Percentiles rank a stretch among this genome's conserved stretches.
Evolutionary conservation across 2,113 vertebrate genomes (phyloP).

Genomic region (Malurus melanocephalus): DNA sequence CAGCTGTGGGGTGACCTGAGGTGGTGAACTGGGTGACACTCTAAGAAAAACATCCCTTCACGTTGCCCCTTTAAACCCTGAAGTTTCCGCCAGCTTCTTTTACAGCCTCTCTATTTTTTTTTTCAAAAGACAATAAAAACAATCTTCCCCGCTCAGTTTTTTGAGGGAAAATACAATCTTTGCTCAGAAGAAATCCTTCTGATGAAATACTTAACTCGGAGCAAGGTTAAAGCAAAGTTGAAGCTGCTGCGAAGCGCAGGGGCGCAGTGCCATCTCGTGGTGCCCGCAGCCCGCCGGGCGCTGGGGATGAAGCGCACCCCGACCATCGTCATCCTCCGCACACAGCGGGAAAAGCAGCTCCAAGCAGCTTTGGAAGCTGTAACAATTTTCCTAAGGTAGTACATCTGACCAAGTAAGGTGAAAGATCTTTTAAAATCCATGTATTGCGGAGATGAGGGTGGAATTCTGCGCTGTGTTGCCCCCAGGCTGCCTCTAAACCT

Average conservation of each 20-base stretch:
- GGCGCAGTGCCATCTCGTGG: slow-evolving; percentile 75
- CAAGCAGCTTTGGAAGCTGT: background rate
- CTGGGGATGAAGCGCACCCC: background rate
- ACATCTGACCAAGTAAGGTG: background rate
- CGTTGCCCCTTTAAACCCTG: background rate
- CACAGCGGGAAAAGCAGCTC: background rate
- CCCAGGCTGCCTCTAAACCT: rapidly evolving
- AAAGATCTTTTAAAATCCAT: background rate
- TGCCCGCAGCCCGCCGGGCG: background rate
- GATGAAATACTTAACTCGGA: slow-evolving; percentile 38
- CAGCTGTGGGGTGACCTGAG: background rate
- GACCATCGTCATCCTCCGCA: rapidly evolving
- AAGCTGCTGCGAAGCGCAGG: slow-evolving; percentile 39
- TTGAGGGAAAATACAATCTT: slow-evolving; percentile 34
- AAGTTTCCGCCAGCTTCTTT: background rate
- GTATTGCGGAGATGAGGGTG: background rate
- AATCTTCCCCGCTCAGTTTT: background rate
- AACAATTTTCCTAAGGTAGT: background rate
- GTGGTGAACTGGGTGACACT: background rate
- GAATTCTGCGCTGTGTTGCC: background rate
- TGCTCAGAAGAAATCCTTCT: slow-evolving; percentile 39
- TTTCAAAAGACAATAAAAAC: background rate
- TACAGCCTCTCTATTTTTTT: background rate
- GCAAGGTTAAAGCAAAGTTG: background rate
- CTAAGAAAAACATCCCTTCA: background rate